Conservation (phyloP, 2,888 invertebrate genomes). For the Thecocarcelia acutangulata region DNA sequence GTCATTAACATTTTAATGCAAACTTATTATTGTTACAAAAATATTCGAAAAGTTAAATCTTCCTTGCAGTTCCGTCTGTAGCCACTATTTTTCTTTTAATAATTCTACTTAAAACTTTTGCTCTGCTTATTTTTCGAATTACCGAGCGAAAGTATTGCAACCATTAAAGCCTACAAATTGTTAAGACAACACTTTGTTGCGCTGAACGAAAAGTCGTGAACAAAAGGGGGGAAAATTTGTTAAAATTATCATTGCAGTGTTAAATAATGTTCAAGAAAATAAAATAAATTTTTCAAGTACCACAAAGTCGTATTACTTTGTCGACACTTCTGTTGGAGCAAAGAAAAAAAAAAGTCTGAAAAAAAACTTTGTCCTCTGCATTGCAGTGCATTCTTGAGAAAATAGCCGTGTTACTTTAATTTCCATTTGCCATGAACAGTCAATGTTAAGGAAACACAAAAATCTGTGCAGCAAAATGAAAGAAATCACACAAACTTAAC, state of each 20-base stretch:
- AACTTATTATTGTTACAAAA: slow-evolving; percentile 61
- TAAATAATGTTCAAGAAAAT: slow-evolving; percentile 65
- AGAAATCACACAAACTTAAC: slow-evolving; percentile 5
- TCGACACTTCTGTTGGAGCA: slow-evolving; percentile 54
- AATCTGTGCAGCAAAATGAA: slow-evolving; percentile 7
- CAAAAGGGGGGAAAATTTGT: slow-evolving; percentile 34
- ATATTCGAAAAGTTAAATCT: slow-evolving; percentile 62
- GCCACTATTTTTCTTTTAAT: background rate
- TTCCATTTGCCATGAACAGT: slow-evolving; percentile 63
- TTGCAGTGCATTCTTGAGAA: slow-evolving; percentile 69
- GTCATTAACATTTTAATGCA: slow-evolving; percentile 65
- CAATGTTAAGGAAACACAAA: slow-evolving; percentile 10
- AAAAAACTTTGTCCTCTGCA: slow-evolving; percentile 69
- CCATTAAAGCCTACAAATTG: slow-evolving; percentile 62
- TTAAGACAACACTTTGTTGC: slow-evolving; percentile 52
- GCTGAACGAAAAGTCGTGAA: slow-evolving; percentile 15
- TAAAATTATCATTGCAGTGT: slow-evolving; percentile 67
- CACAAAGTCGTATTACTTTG: slow-evolving; percentile 65
- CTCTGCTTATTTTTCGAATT: background rate
- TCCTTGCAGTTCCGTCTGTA: slow-evolving; percentile 17
- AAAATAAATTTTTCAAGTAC: slow-evolving; percentile 64
- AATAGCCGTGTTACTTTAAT: slow-evolving; percentile 65
- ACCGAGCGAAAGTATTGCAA: slow-evolving; percentile 45
- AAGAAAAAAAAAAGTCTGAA: background rate
- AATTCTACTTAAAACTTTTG: background rate